Conservation (phyloP, 2,113 vertebrate species). For the Coregonus clupeaformis region DNA sequence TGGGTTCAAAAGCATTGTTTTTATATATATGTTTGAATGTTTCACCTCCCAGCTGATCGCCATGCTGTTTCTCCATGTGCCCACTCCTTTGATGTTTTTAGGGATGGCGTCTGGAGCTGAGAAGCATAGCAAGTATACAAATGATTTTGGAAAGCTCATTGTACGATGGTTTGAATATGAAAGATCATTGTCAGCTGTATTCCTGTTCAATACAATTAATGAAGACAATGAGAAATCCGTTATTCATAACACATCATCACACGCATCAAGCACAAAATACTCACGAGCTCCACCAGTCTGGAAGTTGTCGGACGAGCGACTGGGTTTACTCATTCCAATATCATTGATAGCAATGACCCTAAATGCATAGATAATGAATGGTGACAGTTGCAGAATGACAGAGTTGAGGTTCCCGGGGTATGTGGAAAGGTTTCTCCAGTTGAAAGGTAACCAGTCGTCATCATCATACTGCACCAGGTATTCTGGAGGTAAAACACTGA, state of each 20-base stretch:
- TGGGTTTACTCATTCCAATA: slow-evolving; percentile 89
- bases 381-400: slow-evolving; percentile 82
- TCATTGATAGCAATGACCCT: slow-evolving; percentile 89
- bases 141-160: background rate
- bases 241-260: background rate
- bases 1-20: background rate
- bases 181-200: background rate
- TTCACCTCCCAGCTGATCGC: slow-evolving; percentile 97
- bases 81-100: slow-evolving; percentile 84
- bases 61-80: slow-evolving; percentile 95
- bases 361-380: slow-evolving; percentile 93
- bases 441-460: slow-evolving; percentile 82
- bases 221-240: background rate
- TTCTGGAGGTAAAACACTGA: slow-evolving; percentile 64
- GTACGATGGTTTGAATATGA: background rate
- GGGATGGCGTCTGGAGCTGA: slow-evolving; percentile 93
- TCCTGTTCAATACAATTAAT: background rate
- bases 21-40: too few relatives aligned
- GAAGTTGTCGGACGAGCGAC: slow-evolving; percentile 83
- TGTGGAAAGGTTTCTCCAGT: slow-evolving; percentile 88
- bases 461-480: slow-evolving; percentile 93
- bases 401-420: slow-evolving; percentile 89
- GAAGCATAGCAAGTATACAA: slow-evolving; percentile 35
- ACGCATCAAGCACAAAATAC: slow-evolving; percentile 42
- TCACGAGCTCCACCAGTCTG: slow-evolving; percentile 90